These are phyloP conservation scores for Drosophila subobscura DNA, from an alignment of 1,140 invertebrate species.

Conservation along the genomic window DNA sequence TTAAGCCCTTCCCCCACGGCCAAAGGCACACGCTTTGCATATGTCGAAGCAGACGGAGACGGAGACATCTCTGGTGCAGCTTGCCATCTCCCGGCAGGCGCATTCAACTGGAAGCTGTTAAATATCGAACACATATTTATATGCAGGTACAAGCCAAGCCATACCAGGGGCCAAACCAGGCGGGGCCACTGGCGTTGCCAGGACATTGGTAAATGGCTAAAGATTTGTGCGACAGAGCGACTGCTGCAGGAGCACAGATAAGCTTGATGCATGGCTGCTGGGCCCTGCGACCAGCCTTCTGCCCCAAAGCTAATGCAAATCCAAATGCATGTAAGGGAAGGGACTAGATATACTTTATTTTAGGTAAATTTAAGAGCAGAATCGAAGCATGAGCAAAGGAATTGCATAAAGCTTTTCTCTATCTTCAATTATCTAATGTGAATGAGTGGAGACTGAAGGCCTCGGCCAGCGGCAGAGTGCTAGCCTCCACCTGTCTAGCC, in stretches of 20 bases:
- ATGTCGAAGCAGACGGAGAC: constrained; percentile 38
- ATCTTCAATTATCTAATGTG: neutral
- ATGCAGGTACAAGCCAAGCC: constrained; percentile 14
- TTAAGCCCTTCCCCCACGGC: constrained; percentile 64
- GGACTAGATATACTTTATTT: too few relatives aligned
- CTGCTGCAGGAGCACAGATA: constrained; percentile 60
- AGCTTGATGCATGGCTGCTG: constrained; percentile 65
- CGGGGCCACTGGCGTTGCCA: constrained; percentile 21
- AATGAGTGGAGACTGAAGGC: too few relatives aligned
- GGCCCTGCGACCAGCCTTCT: constrained; percentile 5
- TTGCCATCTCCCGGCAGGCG: constrained; percentile 23
- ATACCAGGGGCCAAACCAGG: neutral
- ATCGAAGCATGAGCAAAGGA: neutral
- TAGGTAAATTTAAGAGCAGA: too few relatives aligned
- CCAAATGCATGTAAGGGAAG: too few relatives aligned
- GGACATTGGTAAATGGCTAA: constrained; percentile 68
- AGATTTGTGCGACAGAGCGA: constrained; percentile 72
- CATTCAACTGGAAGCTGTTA: constrained; percentile 77
- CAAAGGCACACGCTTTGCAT: constrained; percentile 57
- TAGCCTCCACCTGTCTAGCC: too few relatives aligned
- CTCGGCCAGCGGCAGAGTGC: too few relatives aligned
- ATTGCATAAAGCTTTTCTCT: neutral
- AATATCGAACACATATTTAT: constrained; percentile 76
- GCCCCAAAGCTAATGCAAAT: too few relatives aligned
- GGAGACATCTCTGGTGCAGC: constrained; percentile 7